A percentile compares a stretch with the other conserved stretches of the same genome.
Conservation (phyloP, 2,888 invertebrate genomes). For the Philopedon plagiatum region DNA sequence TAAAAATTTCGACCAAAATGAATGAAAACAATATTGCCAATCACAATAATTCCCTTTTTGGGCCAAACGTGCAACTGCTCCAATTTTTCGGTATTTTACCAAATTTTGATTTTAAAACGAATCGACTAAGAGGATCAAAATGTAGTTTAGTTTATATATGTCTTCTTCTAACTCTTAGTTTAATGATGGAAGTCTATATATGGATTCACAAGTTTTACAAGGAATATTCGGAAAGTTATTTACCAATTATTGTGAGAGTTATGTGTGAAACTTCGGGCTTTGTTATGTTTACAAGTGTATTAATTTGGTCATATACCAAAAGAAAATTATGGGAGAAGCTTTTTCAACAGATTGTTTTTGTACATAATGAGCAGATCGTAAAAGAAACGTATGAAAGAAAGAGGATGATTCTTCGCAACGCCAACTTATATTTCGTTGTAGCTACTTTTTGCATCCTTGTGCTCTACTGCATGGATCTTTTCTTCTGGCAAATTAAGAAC, state of each 20-base stretch:
- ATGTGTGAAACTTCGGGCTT: slow-evolving; percentile 40
- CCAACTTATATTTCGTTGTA: slow-evolving; percentile 39
- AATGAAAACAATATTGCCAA: background rate
- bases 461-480: slow-evolving; percentile 35
- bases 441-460: slow-evolving; percentile 36
- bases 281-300: slow-evolving; percentile 37
- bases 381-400: slow-evolving; percentile 36
- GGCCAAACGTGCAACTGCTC: slow-evolving; percentile 37
- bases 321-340: slow-evolving; percentile 44
- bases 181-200: slow-evolving; percentile 40
- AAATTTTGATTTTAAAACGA: slow-evolving; percentile 35
- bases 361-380: slow-evolving; percentile 38
- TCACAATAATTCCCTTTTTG: slow-evolving; percentile 27
- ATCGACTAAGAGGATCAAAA: slow-evolving; percentile 26
- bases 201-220: slow-evolving; percentile 46
- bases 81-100: slow-evolving; percentile 43
- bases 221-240: slow-evolving; percentile 42
- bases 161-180: slow-evolving; percentile 17
- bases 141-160: slow-evolving; percentile 29
- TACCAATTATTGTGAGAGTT: slow-evolving; percentile 34
- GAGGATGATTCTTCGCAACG: slow-evolving; percentile 26
- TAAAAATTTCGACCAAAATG: background rate
- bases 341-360: slow-evolving; percentile 36
- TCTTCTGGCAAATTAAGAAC: slow-evolving; percentile 46
- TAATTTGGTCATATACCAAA: slow-evolving; percentile 42